Base-by-base conservation (phyloP, 2,113 vertebrate genomes). In the Scomber japonicus region DNA sequence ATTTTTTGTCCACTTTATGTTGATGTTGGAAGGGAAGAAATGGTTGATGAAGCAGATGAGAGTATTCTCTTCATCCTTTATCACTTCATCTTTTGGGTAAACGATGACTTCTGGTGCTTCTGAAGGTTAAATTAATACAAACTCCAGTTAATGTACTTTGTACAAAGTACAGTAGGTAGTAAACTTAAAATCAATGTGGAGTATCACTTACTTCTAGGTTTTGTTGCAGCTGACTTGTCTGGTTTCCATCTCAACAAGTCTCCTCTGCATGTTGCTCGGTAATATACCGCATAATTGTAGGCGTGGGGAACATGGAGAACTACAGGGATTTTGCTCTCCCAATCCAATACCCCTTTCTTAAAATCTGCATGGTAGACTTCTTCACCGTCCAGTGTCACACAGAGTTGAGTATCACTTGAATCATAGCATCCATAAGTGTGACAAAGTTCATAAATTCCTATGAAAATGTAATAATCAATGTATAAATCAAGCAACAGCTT, bases 1-100 rank as follows among this genome's bases (percentile, higher is more conserved):
- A 56, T 88, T 90, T 59, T 76, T 90, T 48, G 83, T 79, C 85
- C 85, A 86, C 10, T 21, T 75, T 57, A 90, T 66, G 19, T 78
- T 79, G 49, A 88, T 56, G 0, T 0, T 1, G 0, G 82, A 77
- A 59, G 83, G 83, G 45, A 81, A 85, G 19, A 88, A 86, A 45
- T 70, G 16, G 46, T 72, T 50, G 31, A 74, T 45, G 24, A 76
- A 86, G 55, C 85, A 90, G 45, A 90, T 79, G 16, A 90, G 85
- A 8, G 78, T 86, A 17, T 90, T 90, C 8, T 71, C 48, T 40
- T 69, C 51, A 3, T 68, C 66, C 13, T 72, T 14, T n/a, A 49
- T 31, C 35, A 70, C 79, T 10, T 81, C 46, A 49, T 79, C 44
- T 68, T 48, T 76, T 35, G 78, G 24, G 55, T 86, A 88, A 49